Percentiles rank a stretch among this genome's conserved stretches.
Evolutionary conservation across 2,797 vertebrate genomes (phyloP).

Genomic region (Oreonectes daqikongensis): DNA sequence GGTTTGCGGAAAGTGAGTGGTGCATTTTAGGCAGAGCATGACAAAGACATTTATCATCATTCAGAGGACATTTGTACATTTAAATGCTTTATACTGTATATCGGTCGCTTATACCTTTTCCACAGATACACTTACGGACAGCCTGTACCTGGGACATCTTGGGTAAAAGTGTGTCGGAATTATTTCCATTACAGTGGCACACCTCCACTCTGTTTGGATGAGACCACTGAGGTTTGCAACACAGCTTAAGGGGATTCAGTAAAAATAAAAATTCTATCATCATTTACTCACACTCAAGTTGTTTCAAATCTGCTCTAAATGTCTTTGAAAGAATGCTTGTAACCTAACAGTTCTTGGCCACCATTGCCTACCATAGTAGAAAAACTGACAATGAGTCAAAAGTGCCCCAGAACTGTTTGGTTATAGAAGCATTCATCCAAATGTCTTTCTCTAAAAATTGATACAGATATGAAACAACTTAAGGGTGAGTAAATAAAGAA

Average conservation of each 20-base stretch:
- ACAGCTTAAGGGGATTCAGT: too few relatives aligned
- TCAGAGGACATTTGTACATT: neutral
- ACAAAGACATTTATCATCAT: neutral
- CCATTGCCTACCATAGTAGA: too few relatives aligned
- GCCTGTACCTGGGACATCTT: slow-evolving; percentile 38
- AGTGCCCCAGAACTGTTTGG: too few relatives aligned
- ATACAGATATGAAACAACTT: too few relatives aligned
- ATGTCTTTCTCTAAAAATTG: too few relatives aligned
- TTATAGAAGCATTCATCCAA: too few relatives aligned
- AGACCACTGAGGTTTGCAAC: slow-evolving; percentile 9
- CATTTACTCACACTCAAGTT: too few relatives aligned
- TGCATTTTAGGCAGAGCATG: neutral
- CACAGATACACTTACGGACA: slow-evolving; percentile 51
- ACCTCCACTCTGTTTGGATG: slow-evolving; percentile 9
- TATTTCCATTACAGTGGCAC: rapidly evolving
- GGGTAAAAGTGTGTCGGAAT: slow-evolving; percentile 32
- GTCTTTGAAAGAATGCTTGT: too few relatives aligned
- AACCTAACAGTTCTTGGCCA: too few relatives aligned
- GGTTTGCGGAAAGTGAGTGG: slow-evolving; percentile 52
- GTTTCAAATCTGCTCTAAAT: neutral
- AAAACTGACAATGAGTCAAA: too few relatives aligned
- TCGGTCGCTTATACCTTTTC: neutral
- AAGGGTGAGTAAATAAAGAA: too few relatives aligned
- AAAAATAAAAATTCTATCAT: neutral
- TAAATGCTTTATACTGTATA: neutral